Evolutionary conservation across 2,888 invertebrate genomes (phyloP).

Genomic region (Spilarctia lutea): DNA sequence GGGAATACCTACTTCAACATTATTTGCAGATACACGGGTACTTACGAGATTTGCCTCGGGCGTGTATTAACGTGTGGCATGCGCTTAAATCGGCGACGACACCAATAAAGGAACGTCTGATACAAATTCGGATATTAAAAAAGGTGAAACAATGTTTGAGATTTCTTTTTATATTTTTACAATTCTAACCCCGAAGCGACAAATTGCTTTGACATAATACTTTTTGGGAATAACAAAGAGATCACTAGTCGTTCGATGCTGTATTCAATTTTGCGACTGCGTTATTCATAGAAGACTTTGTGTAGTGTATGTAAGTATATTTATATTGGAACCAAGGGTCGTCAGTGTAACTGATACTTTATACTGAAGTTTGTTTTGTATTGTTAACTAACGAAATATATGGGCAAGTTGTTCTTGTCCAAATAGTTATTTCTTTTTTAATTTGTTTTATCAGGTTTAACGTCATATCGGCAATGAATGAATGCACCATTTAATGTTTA

Average conservation of each 20-base stretch:
- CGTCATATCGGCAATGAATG: not conserved
- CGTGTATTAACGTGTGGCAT: slow-evolving; percentile 74
- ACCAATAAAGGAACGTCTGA: slow-evolving; percentile 58
- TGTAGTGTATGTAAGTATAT: slow-evolving; percentile 21
- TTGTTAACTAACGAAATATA: slow-evolving; percentile 14
- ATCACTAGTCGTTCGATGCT: slow-evolving; percentile 41
- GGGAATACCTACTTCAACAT: slow-evolving; percentile 82
- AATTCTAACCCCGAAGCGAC: slow-evolving; percentile 47
- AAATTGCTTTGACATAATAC: slow-evolving; percentile 43
- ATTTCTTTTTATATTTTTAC: slow-evolving; percentile 52
- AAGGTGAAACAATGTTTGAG: slow-evolving; percentile 52
- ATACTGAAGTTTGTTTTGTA: slow-evolving; percentile 31
- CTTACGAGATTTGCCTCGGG: slow-evolving; percentile 76
- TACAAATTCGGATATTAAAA: slow-evolving; percentile 50
- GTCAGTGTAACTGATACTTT: slow-evolving; percentile 11
- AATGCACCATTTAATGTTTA: not conserved
- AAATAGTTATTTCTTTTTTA: not conserved
- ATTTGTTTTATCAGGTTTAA: not conserved
- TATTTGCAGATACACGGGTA: slow-evolving; percentile 83
- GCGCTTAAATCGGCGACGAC: slow-evolving; percentile 73
- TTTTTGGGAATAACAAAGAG: slow-evolving; percentile 48
- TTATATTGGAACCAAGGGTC: not conserved
- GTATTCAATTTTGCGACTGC: slow-evolving; percentile 44
- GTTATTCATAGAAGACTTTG: slow-evolving; percentile 40
- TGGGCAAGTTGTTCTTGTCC: not conserved